phyloP scores from a whole-genome alignment of 2,888 invertebrate species.

The Hirtodrosophila alboralis region DNA sequence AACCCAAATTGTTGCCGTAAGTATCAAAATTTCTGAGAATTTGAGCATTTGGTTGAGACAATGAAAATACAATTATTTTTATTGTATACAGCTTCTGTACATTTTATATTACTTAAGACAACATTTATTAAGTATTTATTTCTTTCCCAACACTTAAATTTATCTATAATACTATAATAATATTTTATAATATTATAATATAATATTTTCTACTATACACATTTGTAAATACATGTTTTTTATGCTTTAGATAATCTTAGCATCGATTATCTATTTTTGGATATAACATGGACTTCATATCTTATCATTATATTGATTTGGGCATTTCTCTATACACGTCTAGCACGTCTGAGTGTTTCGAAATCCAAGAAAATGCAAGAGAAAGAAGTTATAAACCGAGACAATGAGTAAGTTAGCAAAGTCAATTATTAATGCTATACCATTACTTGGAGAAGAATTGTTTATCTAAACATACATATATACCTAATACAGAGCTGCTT shows the following conservation, averaged over 20 bases:
- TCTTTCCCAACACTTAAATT: too few species aligned
- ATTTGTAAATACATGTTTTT: background rate
- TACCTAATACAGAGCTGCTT: too few species aligned
- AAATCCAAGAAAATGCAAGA: background rate
- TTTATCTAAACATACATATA: too few species aligned
- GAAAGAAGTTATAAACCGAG: background rate
- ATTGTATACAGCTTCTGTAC: too few species aligned
- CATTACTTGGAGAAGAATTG: too few species aligned
- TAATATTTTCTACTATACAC: background rate
- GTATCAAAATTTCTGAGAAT: conserved; percentile 2
- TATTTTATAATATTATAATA: too few species aligned
- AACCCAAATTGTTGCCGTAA: conserved; percentile 57
- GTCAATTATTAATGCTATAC: background rate
- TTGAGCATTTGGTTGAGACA: too few species aligned
- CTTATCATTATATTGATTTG: conserved; percentile 1
- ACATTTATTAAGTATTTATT: too few species aligned
- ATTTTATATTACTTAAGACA: too few species aligned
- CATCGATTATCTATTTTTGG: background rate
- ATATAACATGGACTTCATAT: conserved; percentile 1
- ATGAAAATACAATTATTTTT: too few species aligned
- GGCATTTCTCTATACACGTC: conserved; percentile 12
- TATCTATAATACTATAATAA: too few species aligned
- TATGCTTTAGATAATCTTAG: background rate
- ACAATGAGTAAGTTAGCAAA: conserved; percentile 29
- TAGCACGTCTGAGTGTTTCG: background rate